Evolutionary conservation across 2,797 vertebrate species (phyloP).

Genomic region (Acropternis orthonyx): DNA sequence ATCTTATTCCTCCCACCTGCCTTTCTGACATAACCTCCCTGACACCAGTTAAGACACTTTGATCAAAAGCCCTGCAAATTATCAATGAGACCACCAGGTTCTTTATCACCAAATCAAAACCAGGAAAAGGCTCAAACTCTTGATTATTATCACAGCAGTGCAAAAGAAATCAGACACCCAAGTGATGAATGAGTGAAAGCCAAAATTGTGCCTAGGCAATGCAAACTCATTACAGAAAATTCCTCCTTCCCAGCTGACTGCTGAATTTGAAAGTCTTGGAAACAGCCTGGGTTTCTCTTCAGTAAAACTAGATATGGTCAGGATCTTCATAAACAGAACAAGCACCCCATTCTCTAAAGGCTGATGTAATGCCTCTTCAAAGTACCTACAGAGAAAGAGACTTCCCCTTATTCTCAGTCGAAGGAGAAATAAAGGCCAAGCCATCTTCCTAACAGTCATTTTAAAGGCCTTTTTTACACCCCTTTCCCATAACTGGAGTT

Average conservation of each 20-base stretch:
- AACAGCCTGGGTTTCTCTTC: background rate
- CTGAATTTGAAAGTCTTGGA: background rate
- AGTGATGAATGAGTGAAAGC: background rate
- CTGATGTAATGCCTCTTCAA: background rate
- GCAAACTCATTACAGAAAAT: background rate
- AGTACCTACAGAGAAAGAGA: background rate
- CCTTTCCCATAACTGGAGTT: background rate
- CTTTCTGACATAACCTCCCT: background rate
- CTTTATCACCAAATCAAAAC: background rate
- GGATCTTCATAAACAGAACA: background rate
- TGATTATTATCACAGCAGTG: background rate
- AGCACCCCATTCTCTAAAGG: background rate
- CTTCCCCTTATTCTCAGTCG: background rate
- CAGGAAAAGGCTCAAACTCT: background rate
- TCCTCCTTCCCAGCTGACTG: background rate
- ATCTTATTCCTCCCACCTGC: background rate
- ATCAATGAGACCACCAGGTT: background rate
- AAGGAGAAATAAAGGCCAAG: background rate
- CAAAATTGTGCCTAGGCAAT: fast-evolving
- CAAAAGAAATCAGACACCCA: background rate
- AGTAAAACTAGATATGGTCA: background rate
- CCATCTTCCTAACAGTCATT: background rate
- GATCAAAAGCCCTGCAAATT: background rate
- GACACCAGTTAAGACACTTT: background rate
- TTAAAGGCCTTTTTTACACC: background rate